Conservation (phyloP, 2,113 vertebrate species). For the Uropsilus gracilis region DNA sequence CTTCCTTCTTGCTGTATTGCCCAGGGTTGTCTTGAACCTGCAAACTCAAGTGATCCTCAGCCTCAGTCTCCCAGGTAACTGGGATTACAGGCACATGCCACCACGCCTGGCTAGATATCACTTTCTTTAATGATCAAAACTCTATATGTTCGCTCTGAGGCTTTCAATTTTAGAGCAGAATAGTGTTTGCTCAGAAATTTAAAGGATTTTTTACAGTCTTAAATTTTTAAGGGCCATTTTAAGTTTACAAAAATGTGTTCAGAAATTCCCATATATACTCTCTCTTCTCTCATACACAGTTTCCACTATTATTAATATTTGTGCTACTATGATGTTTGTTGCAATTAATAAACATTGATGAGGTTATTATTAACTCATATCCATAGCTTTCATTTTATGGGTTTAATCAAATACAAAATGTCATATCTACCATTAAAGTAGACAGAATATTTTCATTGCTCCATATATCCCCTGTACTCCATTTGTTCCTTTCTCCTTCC, state of each 20-base stretch:
- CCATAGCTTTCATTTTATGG: background rate
- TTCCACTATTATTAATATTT: background rate
- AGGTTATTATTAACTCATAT: background rate
- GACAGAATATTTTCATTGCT: background rate
- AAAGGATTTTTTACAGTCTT: background rate
- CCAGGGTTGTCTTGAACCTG: no score
- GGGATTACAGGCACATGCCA: no score
- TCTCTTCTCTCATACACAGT: background rate
- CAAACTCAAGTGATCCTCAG: no score
- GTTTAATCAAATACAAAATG: background rate
- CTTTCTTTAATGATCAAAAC: constrained; percentile 36
- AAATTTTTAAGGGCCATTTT: background rate
- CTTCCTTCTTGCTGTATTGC: no score
- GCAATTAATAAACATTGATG: background rate
- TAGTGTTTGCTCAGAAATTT: constrained; percentile 17
- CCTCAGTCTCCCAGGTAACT: no score
- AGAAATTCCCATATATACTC: background rate
- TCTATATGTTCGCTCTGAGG: constrained; percentile 29
- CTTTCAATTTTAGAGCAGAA: constrained; percentile 26
- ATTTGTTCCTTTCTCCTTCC: background rate
- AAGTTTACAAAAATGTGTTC: background rate
- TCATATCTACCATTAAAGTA: background rate
- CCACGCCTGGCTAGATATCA: no score
- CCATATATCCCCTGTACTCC: background rate
- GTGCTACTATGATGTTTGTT: background rate